Conservation (phyloP, 2,888 invertebrate species). For the Drosophila monieri region DNA sequence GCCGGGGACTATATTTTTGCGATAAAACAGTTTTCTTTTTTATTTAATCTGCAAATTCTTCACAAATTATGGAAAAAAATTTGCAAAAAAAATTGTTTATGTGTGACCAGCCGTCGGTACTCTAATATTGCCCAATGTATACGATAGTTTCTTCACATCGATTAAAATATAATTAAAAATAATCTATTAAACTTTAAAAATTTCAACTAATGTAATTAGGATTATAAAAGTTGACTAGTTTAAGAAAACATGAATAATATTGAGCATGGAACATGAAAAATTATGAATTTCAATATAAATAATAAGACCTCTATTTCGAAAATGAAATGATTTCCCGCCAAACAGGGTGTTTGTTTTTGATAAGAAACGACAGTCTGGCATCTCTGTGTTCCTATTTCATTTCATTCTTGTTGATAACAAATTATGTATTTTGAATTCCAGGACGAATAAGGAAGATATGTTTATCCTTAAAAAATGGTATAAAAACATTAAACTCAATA, state of each 20-base stretch:
- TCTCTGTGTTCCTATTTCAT: neutral
- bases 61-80: slow-evolving; percentile 60
- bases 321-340: neutral
- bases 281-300: neutral
- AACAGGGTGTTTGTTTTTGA: neutral
- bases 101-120: slow-evolving; percentile 52
- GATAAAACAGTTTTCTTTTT: slow-evolving; percentile 8
- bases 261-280: no score
- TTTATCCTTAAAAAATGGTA: neutral
- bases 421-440: neutral
- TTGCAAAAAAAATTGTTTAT: slow-evolving; percentile 56
- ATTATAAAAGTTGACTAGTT: neutral
- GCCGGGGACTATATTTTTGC: slow-evolving; percentile 7
- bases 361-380: neutral
- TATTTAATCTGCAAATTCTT: slow-evolving; percentile 46
- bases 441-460: neutral
- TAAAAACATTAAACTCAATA: neutral
- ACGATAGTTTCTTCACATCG: slow-evolving; percentile 7
- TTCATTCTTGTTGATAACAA: neutral
- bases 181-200: neutral
- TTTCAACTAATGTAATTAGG: neutral
- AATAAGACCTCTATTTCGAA: neutral
- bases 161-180: neutral
- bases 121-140: neutral
- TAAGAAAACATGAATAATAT: no score